A percentile compares a stretch with the other conserved stretches of the same genome.
Evolutionary conservation across 2,797 vertebrate genomes (phyloP).

Genomic region (Tokudaia tokunoshimensis): DNA sequence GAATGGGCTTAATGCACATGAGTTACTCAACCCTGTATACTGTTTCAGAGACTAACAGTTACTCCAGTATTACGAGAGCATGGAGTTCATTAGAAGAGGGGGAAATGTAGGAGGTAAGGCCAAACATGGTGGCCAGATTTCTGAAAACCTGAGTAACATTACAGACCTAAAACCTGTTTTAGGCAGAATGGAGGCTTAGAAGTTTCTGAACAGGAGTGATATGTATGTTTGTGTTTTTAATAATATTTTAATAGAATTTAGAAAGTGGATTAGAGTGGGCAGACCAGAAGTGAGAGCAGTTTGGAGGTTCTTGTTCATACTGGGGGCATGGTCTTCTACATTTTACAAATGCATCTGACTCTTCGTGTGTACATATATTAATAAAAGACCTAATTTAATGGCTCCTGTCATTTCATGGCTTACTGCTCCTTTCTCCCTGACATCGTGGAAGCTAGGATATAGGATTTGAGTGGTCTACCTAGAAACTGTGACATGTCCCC

Average conservation of each 20-base stretch:
- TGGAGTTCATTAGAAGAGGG: not conserved
- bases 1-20: not conserved
- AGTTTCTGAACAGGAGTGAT: not conserved
- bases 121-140: not conserved
- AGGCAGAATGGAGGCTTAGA: not conserved
- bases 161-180: not conserved
- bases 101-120: not conserved
- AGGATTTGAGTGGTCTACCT: slow-evolving; percentile 1
- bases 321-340: not conserved
- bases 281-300: not conserved
- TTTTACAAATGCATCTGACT: not conserved
- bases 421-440: not conserved
- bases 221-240: not conserved
- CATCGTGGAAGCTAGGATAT: slow-evolving; percentile 15
- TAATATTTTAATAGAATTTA: slow-evolving; percentile 34
- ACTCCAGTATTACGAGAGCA: not conserved
- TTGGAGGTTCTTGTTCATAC: not conserved
- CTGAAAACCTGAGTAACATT: not conserved
- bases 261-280: slow-evolving; percentile 3
- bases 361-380: not conserved
- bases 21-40: not conserved
- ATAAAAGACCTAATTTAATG: slow-evolving; percentile 36
- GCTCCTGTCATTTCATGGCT: slow-evolving; percentile 17
- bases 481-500: not conserved
- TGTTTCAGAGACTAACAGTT: not conserved